These are phyloP conservation scores for Syncerus caffer DNA, from an alignment of 2,797 vertebrate species.

Conservation along the genomic window DNA sequence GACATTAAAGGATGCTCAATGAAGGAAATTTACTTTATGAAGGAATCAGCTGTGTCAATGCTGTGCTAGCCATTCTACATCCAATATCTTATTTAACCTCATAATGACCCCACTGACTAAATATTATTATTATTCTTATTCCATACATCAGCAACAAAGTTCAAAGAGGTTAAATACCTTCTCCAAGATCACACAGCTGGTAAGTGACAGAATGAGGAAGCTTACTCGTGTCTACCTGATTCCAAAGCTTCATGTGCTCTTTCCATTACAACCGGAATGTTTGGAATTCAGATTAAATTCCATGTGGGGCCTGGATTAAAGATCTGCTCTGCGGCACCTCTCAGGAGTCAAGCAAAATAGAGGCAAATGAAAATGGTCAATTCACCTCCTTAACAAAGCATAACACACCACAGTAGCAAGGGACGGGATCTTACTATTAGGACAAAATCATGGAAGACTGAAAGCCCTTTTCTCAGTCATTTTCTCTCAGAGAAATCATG, in stretches of 20 bases:
- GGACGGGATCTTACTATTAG: not conserved
- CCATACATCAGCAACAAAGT: not conserved
- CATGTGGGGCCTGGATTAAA: conserved; percentile 2
- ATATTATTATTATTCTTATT: not conserved
- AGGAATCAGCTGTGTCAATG: not conserved
- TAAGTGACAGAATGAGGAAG: not conserved
- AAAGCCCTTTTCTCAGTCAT: not conserved
- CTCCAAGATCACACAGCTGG: not conserved
- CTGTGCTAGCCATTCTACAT: not conserved
- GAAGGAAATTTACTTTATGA: not conserved
- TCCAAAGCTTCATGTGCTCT: not conserved
- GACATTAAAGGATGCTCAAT: not conserved
- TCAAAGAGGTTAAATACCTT: not conserved
- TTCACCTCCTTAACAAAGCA: not conserved
- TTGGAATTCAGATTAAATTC: conserved; percentile 43
- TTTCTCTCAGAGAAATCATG: not conserved
- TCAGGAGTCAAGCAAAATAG: not conserved
- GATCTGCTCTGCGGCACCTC: not conserved
- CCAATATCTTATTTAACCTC: not conserved
- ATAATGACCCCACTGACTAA: not conserved
- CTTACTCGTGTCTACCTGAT: not conserved
- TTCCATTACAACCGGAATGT: conserved; percentile 17
- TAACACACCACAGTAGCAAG: not conserved
- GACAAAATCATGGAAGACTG: not conserved
- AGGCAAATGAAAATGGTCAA: conserved; percentile 4